Evolutionary conservation across 2,797 vertebrate species (phyloP), one percentile per base, ranked within the genome.

Genomic region (Ptychadena robeensis): DNA sequence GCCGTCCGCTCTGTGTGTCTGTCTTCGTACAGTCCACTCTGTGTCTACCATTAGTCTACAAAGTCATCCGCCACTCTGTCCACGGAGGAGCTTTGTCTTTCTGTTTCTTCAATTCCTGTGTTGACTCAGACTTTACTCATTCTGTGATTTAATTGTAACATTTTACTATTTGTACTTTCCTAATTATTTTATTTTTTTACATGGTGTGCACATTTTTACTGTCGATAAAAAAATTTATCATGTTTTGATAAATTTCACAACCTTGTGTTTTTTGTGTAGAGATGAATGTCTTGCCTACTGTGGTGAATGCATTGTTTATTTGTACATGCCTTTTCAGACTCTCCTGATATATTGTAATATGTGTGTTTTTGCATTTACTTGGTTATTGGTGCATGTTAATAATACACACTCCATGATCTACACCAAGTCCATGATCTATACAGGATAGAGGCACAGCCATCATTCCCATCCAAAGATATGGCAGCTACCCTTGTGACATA

Each of bases 191-290:
- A 83, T 77, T 88, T 88, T 89, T 88, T 89, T 87, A 85, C 88
- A 82, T 91, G 89, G 89, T 89, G 89, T 94, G 91, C 91, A 93
- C 85, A 89, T 92, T 91, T 92, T 90, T 93, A 92, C 87, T 83
- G 88, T 93, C 89, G 68, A 89, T 15, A 53, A 7, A 92, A n/a
- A 75, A 92, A 93, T 93, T 93, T 93, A 94, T 93, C 92, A 92
- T 86, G 53, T 63, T 87, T 93, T 93, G 93, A 94, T 94, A 94
- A 93, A 93, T 93, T 93, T 92, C 85, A 86, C 83, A 86, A 53
- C 89, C 88, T 88, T 88, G 77, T 90, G n/a, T 61, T 61, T 86
- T 92, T 89, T 86, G 81, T 92, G 91, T 91, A 93, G 87, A 89
- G 91, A 59, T 93, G 91, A 73, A 89, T 90, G 90, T 94, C 88